Base-by-base conservation (phyloP, 2,888 invertebrate genomes). In the Leptopilina myrica region DNA sequence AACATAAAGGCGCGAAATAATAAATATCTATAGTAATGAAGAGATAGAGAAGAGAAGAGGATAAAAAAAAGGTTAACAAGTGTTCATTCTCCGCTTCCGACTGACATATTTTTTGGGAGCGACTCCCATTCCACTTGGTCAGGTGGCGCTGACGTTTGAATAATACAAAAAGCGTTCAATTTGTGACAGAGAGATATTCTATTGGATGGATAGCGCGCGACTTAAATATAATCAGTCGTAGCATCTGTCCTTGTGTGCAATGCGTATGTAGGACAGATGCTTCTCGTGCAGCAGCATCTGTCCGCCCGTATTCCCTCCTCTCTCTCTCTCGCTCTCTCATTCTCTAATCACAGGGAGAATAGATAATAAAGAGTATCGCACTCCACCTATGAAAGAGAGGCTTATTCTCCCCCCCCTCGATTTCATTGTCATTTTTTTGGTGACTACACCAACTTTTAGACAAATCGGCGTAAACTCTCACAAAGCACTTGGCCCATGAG, bases 361-460 rank as follows among this genome's bases (percentile, higher is more conserved):
- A 73, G 73, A 73, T 56, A 73, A 73, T 73, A 73, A 73, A 73
- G 73, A 73, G 73, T 73, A 56, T 73, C 73, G 73, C 73, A 73
- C 73, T 73, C 73, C 73, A 73, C 73, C 73, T 73, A 26, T 73
- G 73, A 14, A 73, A 73, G 73, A 73, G 73, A 73, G 73, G 73
- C 73, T 73, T 73, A 73, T 56, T 56, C 1, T 20, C 20, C 1
- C 20, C 20, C 33, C 73, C 33, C 53, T n/a, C 33, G 73, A 73
- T 73, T 20, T 73, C 73, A 73, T 73, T 73, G 73, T 73, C 73
- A 73, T 43, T 20, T 43, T 43, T 73, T 73, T 73, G 73, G 73
- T 53, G 56, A 40, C 73, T 73, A 73, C 73, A 73, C 15, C 56
- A 33, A 73, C 73, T 73, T 73, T 73, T 73, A 73, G 73, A 73